Base-by-base conservation (phyloP, 2,113 vertebrate genomes). In the Setophaga coronata region DNA sequence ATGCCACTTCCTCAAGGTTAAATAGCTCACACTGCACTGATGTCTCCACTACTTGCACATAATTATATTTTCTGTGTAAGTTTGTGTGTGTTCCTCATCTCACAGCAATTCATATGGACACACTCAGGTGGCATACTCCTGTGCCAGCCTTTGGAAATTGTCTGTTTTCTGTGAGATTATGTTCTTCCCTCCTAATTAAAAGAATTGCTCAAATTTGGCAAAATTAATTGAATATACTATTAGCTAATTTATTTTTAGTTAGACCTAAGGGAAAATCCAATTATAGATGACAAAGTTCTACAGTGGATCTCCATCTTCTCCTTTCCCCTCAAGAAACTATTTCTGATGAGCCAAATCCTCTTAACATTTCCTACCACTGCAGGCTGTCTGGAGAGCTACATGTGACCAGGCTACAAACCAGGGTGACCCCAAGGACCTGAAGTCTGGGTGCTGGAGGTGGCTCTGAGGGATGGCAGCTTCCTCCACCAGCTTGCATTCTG, bases 141-240 rank as follows among this genome's bases (percentile, higher is more conserved):
- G 43, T 74, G 38, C 76, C 47, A 95, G 95, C 74, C 85, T 92
- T 93, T 93, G 65, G 51, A 96, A 97, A 94, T 88, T 73, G 47
- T 94, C 93, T 93, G 85, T 94, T 92, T 96, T 97, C 90, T 87
- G 47, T 67, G 85, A 97, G 90, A 95, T 95, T 94, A 88, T 73
- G 31, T 91, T 96, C 87, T 91, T 94, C 71, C 50, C 79, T 93
- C 54, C 93, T 96, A 94, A 96, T 95, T 96, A 95, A 94, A 94
- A 92, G 36, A 90, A 96, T 92, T 93, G 67, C 82, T 96, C 58
- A 58, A 62, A 96, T 90, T 93, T 62, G 48, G 84, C 67, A 97
- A 92, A 96, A 95, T 93, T 97, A 97, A 97, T 96, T 97, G 95
- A 92, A 94, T 94, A 94, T 94, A 92, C 56, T 91, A 95, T 96